phyloP scores from a whole-genome alignment of 2,888 invertebrate genomes.

The Gibbula magus region DNA sequence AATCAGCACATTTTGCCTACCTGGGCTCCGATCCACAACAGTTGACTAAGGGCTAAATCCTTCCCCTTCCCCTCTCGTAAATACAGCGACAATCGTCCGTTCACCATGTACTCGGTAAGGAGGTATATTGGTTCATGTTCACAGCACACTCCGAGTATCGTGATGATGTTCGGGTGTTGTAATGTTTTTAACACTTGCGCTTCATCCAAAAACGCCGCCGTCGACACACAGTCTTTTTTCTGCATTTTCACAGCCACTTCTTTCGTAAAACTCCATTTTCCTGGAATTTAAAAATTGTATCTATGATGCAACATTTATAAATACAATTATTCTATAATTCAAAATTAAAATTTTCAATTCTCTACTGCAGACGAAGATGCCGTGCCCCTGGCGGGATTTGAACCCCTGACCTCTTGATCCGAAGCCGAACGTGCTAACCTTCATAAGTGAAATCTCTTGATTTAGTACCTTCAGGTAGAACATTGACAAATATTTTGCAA shows the following conservation, averaged over 20 bases:
- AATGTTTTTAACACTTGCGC: conserved; percentile 73
- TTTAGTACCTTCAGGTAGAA: background rate
- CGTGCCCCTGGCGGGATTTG: no score
- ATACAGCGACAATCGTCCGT: conserved; percentile 94
- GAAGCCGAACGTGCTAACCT: no score
- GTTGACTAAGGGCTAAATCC: conserved; percentile 83
- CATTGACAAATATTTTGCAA: no score
- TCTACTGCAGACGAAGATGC: no score
- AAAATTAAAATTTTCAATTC: background rate
- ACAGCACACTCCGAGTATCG: conserved; percentile 93
- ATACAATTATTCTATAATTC: no score
- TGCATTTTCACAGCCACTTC: conserved; percentile 99
- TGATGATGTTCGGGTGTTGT: conserved; percentile 84
- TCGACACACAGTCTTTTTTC: conserved; percentile 91
- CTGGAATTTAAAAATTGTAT: conserved; percentile 63
- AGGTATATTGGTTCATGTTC: conserved; percentile 91
- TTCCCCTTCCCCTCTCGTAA: conserved; percentile 81
- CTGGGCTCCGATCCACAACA: conserved; percentile 96
- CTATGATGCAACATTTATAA: no score
- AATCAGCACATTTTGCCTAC: conserved; percentile 73
- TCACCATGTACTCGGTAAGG: conserved; percentile 94
- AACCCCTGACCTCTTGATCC: no score
- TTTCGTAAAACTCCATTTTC: conserved; percentile 92
- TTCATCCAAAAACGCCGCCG: conserved; percentile 96
- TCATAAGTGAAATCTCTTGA: background rate